Evolutionary conservation across 2,888 invertebrate genomes (phyloP).

Genomic region (Plutella xylostella): DNA sequence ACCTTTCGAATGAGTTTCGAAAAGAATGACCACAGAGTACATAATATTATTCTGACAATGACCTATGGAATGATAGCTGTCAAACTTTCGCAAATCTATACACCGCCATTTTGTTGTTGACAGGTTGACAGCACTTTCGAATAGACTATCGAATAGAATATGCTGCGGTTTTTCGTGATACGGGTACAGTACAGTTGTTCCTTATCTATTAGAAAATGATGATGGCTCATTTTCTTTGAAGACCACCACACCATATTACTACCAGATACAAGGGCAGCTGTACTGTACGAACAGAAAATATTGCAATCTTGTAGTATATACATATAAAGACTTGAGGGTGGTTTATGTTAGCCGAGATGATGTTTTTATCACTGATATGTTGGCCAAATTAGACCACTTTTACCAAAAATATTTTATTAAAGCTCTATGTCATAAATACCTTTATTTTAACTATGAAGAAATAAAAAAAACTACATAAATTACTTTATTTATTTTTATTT

Average conservation of each 20-base stretch:
- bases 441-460: background rate
- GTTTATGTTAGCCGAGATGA: slow-evolving; percentile 3
- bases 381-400: slow-evolving; percentile 1
- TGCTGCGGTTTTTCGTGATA: no score
- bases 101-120: no score
- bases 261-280: slow-evolving; percentile 10
- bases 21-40: no score
- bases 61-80: no score
- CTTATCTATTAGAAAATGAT: slow-evolving; percentile 2
- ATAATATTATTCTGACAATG: no score
- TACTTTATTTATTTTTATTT: background rate
- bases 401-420: background rate
- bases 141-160: no score
- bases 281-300: slow-evolving; percentile 5
- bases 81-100: no score
- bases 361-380: slow-evolving; percentile 6
- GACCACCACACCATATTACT: slow-evolving; percentile 5
- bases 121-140: no score
- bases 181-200: background rate
- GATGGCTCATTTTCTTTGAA: slow-evolving; percentile 6
- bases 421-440: background rate
- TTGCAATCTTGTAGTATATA: slow-evolving; percentile 6
- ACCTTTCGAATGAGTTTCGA: no score
- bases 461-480: background rate
- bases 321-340: slow-evolving; percentile 5